Evolutionary conservation across 1,140 invertebrate genomes (phyloP), one percentile per base, ranked within the genome.

Genomic region (Lanistes nyassanus): DNA sequence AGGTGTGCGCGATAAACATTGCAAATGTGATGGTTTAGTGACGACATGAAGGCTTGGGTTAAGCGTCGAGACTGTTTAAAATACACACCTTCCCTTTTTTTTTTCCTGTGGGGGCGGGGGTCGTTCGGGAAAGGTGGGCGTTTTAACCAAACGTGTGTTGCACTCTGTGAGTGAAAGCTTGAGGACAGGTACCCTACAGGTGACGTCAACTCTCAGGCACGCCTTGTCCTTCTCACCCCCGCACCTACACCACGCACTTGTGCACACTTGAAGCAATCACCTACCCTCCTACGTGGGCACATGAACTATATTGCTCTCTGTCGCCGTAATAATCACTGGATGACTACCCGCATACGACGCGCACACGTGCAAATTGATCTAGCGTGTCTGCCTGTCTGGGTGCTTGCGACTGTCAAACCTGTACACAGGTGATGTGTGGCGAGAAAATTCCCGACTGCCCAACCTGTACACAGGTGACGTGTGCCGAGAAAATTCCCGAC

Each of bases 111-210:
- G 9, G 19, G 0, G 42, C 1, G 9, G 1, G 42, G 19, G 42
- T 47, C 42, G 19, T 47, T 47, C 42, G 9, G 9, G 42, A 3
- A 16, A 47, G 9, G 42, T 47, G 42, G 42, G 42, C 42, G 42
- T 47, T 16, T 47, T 62, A 7, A 26, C 7, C 9, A 26, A 62
- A 62, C 39, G 64, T 66, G 64, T 66, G 64, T 66, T 29, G 34
- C 31, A 36, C 31, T 66, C 31, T 66, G 64, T 66, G 34, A 36
- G 64, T 37, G 64, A 36, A 36, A 36, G 34, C 39, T 29, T 66
- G 64, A 36, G 64, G 34, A 36, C 39, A 36, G 34, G 64, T 66
- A 36, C 39, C 4, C n/a, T n/a, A n/a, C n/a, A n/a, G n/a, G n/a
- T n/a, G n/a, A n/a, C n/a, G n/a, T n/a, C n/a, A n/a, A n/a, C n/a